Base-by-base conservation (phyloP, 2,797 vertebrate genomes). In the Mycteria americana region DNA sequence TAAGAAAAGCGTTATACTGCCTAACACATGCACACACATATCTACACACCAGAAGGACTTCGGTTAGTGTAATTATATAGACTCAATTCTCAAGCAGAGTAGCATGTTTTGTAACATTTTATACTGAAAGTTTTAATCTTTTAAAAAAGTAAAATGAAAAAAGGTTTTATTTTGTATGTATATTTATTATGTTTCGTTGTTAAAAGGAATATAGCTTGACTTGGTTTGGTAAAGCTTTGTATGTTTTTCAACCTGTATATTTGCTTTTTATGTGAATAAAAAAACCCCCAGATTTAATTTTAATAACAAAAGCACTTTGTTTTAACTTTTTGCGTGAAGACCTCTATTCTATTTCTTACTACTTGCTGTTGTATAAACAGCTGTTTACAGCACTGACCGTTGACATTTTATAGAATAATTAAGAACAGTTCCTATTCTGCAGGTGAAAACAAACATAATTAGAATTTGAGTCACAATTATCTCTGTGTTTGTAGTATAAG, bases 101-200 rank as follows among this genome's bases (percentile, higher is more conserved):
- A 59, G 30, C 9, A 24, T n/a, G 12, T 45, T 33, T 78, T 78
- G 25, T 54, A 67, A 59, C 4, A 5, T 92, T 45, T 93, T 69
- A 78, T 85, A 65, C 28, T 51, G 30, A 18, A 82, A 83, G 5
- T 50, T 92, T 87, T 9, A 57, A 12, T 37, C 70, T 63, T 37
- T n/a, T 0, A 1, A 69, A 80, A 54, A 31, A 33, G 31, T 45
- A 24, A 59, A 31, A 64, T 74, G 53, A 64, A 89, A 89, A 73
- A 51, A 68, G 13, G 12, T 73, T 93, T 80, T 92, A 72, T 92
- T 93, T 90, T 93, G 45, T 80, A 75, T 62, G 16, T 1, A 0
- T 96, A 97, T 96, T 97, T 97, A 97, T 97, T 96, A 48, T 50
- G 4, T 79, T 88, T 59, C 3, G 3, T 54, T 93, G 13, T 73